Base-by-base conservation (phyloP, 2,797 vertebrate species). In the Rhinella marina region DNA sequence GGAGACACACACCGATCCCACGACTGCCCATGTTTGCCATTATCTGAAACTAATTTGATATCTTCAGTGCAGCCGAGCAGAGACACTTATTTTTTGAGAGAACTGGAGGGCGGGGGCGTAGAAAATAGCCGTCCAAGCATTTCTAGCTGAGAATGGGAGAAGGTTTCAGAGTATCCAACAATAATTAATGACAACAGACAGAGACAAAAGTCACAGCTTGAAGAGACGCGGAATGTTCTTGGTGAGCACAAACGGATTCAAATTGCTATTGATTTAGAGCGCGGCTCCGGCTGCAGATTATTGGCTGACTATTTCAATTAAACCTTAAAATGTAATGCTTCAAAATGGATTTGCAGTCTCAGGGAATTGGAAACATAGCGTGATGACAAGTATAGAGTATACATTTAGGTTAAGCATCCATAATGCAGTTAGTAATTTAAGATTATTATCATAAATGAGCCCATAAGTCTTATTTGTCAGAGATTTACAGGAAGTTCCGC, bases 21-120 rank as follows among this genome's bases (percentile, higher is more conserved):
- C 50, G 77, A 70, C 68, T 78, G 79, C 32, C 84, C 57, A 52
- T 89, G 78, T 86, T 82, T 86, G 79, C 84, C 84, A 86, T 82
- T 82, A 89, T 86, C 88, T 82, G 88, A 89, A 89, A 86, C 88
- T 86, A 86, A 89, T 89, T 86, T 82, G 88, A 89, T 86, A 82
- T 88, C 76, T 81, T 85, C 66, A 82, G 79, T 77, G 84, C 84
- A 86, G 68, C 66, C n/a, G 88, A 82, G 48, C 84, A 54, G 59
- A 86, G 84, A 86, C 84, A 82, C 75, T 76, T 80, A 86, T 86
- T 76, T 89, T 89, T 83, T 86, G 41, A 66, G 61, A n/a, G 62
- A 81, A 73, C 29, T 75, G 76, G 29, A 41, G 62, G 25, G 78
- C 54, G 68, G 64, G 57, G 52, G 32, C 14, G 77, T 59, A 23